phyloP scores from a whole-genome alignment of 1,140 invertebrate genomes.

The Aphidius gifuensis region DNA sequence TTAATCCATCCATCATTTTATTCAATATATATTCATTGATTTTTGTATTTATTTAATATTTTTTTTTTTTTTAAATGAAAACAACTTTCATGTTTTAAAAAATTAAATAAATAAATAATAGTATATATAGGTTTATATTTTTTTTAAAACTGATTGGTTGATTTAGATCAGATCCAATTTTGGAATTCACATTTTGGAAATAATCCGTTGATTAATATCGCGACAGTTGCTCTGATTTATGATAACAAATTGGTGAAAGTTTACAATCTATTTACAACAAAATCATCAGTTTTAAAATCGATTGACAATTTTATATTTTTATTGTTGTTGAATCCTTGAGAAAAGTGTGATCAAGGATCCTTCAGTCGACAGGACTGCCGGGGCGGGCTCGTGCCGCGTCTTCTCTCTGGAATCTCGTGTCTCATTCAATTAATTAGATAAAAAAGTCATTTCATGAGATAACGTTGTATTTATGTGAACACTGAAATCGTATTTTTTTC shows the following conservation, averaged over 20 bases:
- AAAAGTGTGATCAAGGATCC: conserved; percentile 2
- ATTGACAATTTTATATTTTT: too few relatives aligned
- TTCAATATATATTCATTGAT: conserved; percentile 3
- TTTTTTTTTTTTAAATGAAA: background rate
- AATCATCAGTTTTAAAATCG: too few relatives aligned
- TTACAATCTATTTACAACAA: too few relatives aligned
- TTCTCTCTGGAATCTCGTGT: conserved; percentile 22
- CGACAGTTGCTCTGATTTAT: conserved; percentile 14
- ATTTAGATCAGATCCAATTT: too few relatives aligned
- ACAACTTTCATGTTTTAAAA: background rate
- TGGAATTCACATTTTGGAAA: background rate
- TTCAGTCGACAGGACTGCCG: background rate
- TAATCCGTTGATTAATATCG: background rate
- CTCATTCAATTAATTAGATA: conserved; percentile 22
- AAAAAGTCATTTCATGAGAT: conserved; percentile 19
- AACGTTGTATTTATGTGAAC: conserved; percentile 18
- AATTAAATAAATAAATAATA: too few relatives aligned
- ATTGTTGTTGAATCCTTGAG: too few relatives aligned
- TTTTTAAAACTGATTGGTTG: too few relatives aligned
- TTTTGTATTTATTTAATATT: background rate
- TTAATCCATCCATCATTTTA: conserved; percentile 10
- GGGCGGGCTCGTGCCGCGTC: conserved; percentile 14
- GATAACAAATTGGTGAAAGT: conserved; percentile 26
- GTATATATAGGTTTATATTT: too few relatives aligned
- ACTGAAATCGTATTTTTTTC: conserved; percentile 17